Conservation (phyloP, 2,797 vertebrate species). For the Mareca strepera region DNA sequence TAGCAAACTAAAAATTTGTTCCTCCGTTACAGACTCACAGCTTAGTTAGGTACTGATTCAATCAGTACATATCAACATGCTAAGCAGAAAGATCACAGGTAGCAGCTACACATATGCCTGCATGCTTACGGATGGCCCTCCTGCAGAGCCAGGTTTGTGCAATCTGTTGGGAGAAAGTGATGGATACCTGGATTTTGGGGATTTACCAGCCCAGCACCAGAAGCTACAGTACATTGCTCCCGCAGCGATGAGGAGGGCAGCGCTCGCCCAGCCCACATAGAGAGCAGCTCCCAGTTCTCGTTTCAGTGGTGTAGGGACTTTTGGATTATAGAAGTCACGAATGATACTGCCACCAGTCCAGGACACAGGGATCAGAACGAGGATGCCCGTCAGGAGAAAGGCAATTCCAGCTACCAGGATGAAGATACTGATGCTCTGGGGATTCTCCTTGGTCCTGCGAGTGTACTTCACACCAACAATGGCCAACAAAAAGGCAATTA, state of each 20-base stretch:
- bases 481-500: constrained; percentile 82
- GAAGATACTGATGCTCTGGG: constrained; percentile 74
- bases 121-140: background rate
- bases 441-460: constrained; percentile 71
- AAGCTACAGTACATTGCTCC: constrained; percentile 75
- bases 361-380: constrained; percentile 88
- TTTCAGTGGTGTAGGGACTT: constrained; percentile 82
- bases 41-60: background rate
- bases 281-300: constrained; percentile 92
- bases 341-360: constrained; percentile 89
- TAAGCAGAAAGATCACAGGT: background rate
- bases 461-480: constrained; percentile 85
- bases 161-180: background rate
- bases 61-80: background rate
- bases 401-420: constrained; percentile 81
- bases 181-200: background rate
- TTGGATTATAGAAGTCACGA: constrained; percentile 88
- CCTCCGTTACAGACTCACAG: background rate
- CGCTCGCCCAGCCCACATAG: constrained; percentile 90
- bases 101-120: constrained; percentile 53
- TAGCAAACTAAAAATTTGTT: background rate
- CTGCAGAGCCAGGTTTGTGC: background rate
- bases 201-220: constrained; percentile 59
- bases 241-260: constrained; percentile 79
- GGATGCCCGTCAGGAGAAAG: constrained; percentile 83